Base-by-base conservation (phyloP, 2,888 invertebrate genomes). In the Eurytoma adleriae region DNA sequence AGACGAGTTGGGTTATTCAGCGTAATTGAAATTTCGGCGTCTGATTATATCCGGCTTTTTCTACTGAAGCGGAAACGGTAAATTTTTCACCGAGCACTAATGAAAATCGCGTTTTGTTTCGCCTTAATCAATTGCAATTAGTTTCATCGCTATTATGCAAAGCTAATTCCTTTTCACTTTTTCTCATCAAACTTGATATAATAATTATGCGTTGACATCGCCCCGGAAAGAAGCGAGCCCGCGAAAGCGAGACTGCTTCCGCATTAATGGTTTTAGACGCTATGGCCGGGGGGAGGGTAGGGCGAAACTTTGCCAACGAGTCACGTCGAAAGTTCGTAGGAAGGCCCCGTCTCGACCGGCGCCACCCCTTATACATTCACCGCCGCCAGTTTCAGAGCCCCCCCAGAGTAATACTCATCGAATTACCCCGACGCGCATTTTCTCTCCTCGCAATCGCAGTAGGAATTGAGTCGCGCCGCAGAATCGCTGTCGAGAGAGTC, bases 371-470 rank as follows among this genome's bases (percentile, higher is more conserved):
- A 30, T 14, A 57, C 82, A 82, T 83, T 79, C 62, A 24, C 79
- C 82, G 82, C 83, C 82, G 81, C 82, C 81, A 40, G 83, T 83
- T 82, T 80, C 82, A n/a, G 69, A 75, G 62, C 68, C 40, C 84
- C 82, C 4, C 59, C 84, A 24, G 81, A 86, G 85, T 87, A 88
- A 89, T 89, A 88, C 88, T 88, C 87, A 88, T 89, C 86, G 85
- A 88, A 88, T 89, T 87, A 88, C 84, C 84, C 83, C 7, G 40
- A 7, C 27, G 10, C 7, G 64, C 68, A 68, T 52, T 61, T 61
- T 52, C 59, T 64, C 24, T 64, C 82, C 85, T 83, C 84, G 83
- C 85, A 87, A 87, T 84, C 85, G 86, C 88, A 5, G 40, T 40
- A 40, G 40, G 40, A 87, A 89, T 89, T 87, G 87, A 89, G 87